These are phyloP conservation scores for Mungos mungo DNA, from an alignment of 2,113 vertebrate species.

Conservation along the genomic window DNA sequence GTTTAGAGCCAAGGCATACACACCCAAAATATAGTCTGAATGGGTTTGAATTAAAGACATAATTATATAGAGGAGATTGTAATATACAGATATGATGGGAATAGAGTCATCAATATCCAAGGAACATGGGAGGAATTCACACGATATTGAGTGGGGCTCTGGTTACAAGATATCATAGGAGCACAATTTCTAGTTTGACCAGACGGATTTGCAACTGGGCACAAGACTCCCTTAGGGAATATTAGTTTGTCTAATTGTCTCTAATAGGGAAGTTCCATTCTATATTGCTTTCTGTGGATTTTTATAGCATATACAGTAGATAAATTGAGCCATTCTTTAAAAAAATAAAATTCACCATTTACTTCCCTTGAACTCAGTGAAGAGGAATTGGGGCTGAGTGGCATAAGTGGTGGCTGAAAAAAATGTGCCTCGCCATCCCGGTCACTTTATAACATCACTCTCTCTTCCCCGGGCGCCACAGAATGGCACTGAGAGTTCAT, in stretches of 20 bases:
- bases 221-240: neutral
- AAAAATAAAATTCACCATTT: neutral
- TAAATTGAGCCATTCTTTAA: neutral
- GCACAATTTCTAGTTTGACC: neutral
- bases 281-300: neutral
- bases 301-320: neutral
- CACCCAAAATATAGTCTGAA: neutral
- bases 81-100: neutral
- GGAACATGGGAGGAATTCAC: neutral
- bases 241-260: slow-evolving; percentile 1
- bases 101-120: neutral
- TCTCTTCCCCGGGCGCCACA: neutral
- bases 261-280: neutral
- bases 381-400: neutral
- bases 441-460: neutral
- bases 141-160: neutral
- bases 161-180: neutral
- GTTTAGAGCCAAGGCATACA: neutral
- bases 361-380: neutral
- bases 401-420: neutral
- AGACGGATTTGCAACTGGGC: neutral
- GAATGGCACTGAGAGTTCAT: neutral
- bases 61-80: neutral
- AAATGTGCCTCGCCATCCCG: neutral
- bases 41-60: neutral